Conservation (phyloP, 2,888 invertebrate species). For the Xestia xanthographa region DNA sequence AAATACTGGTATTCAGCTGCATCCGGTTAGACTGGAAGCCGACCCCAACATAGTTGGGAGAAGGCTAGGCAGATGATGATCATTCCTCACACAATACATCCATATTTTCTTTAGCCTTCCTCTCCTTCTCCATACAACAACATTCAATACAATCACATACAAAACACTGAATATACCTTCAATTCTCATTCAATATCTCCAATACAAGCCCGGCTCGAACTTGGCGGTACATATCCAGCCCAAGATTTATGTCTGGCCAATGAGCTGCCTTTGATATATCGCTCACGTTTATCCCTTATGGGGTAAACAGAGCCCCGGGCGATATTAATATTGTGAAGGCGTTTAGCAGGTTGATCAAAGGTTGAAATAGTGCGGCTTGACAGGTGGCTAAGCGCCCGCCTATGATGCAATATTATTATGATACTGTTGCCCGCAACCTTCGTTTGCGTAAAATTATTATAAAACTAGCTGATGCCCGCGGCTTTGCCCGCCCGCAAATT, state of each 20-base stretch:
- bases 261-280: slow-evolving; percentile 59
- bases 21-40: too few relatives aligned
- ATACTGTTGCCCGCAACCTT: not conserved
- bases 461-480: too few relatives aligned
- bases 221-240: slow-evolving; percentile 20
- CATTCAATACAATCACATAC: too few relatives aligned
- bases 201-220: slow-evolving; percentile 14
- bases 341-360: slow-evolving; percentile 59
- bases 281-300: slow-evolving; percentile 64
- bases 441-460: not conserved
- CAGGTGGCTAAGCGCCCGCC: slow-evolving; percentile 38
- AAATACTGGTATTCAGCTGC: too few relatives aligned
- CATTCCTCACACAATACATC: too few relatives aligned
- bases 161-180: not conserved
- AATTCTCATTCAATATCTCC: slow-evolving; percentile 8
- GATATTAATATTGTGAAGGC: slow-evolving; percentile 56
- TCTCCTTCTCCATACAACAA: too few relatives aligned
- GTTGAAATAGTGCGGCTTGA: slow-evolving; percentile 49
- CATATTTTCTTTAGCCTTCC: too few relatives aligned
- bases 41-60: too few relatives aligned
- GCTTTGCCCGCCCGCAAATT: too few relatives aligned
- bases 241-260: slow-evolving; percentile 54
- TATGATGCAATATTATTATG: slow-evolving; percentile 36
- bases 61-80: too few relatives aligned
- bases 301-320: slow-evolving; percentile 55